Base-by-base conservation (phyloP, 92 coral and sea anemone genomes). In the Nematostella vectensis region DNA sequence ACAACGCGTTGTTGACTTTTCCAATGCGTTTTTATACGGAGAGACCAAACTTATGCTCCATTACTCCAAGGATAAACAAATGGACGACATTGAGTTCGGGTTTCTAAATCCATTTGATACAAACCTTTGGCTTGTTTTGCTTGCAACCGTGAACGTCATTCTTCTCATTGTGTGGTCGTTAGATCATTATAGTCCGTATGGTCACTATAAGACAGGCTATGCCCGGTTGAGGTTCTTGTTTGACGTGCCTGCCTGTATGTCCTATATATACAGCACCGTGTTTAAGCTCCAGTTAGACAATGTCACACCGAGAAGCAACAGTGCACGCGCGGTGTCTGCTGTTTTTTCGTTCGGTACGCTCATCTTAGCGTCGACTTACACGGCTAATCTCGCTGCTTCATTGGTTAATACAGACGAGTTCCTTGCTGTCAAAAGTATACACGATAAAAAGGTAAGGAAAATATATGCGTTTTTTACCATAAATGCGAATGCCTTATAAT, bases 381-480 rank as follows among this genome's bases (percentile, higher is more conserved):
- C 89, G 3, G 89, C 89, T 4, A 76, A 82, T 37, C 60, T 82
- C 30, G 80, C 89, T 11, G 89, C 89, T 0, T 76, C 77, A 1
- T 68, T 82, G 19, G 83, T 82, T 0, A 72, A 54, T 13, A 62
- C 78, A 3, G 52, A 69, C 22, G 70, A 63, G 24, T 27, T 19
- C 15, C 63, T 53, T 18, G 62, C 77, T 27, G 68, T 82, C 18
- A 64, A 76, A 6, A 59, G 60, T 6, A 82, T 82, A 25, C 67
- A 72, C 11, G 77, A 82, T 22, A 61, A 66, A 27, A 73, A 82
- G 89, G 89, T 81, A 50, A 33, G 6, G 8, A 33, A 33, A 33
- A 6, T 33, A n/a, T n/a, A n/a, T n/a, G n/a, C n/a, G n/a, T n/a
- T n/a, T n/a, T n/a, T n/a, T n/a, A n/a, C n/a, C n/a, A n/a, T n/a